Percentiles rank a stretch among this genome's conserved stretches.
These are phyloP conservation scores for Agelaius tricolor DNA, from an alignment of 2,113 vertebrate species.

Conservation along the genomic window DNA sequence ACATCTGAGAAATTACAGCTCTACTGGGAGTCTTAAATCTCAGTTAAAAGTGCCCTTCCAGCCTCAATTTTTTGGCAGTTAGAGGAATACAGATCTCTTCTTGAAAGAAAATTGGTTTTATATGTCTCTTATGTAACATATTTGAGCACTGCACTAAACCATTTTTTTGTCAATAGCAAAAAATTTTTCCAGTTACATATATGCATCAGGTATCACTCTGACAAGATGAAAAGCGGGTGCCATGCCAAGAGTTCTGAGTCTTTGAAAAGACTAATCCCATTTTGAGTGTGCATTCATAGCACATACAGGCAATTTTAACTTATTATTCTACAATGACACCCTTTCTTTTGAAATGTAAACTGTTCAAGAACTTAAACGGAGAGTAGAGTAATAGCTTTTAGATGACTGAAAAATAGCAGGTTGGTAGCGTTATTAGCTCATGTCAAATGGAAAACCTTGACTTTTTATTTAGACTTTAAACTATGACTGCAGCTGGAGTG, in stretches of 20 bases:
- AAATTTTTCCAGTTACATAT: not conserved
- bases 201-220: not conserved
- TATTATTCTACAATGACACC: not conserved
- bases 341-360: not conserved
- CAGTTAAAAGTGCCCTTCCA: constrained; percentile 8
- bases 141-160: not conserved
- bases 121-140: not conserved
- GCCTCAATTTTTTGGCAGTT: not conserved
- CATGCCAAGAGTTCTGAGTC: not conserved
- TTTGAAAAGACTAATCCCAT: constrained; percentile 2
- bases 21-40: constrained; percentile 37
- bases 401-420: not conserved
- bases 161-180: not conserved
- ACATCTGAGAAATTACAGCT: constrained; percentile 29
- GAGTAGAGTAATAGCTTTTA: not conserved
- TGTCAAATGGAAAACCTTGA: not conserved
- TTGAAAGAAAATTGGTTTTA: constrained; percentile 34
- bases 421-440: not conserved
- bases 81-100: not conserved
- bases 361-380: not conserved
- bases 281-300: not conserved
- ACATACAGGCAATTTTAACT: not conserved
- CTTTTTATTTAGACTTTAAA: not conserved
- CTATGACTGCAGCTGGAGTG: not conserved
- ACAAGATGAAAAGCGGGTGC: not conserved